A percentile compares a stretch with the other conserved stretches of the same genome.
Conservation (phyloP, 2,113 vertebrate genomes). For the Saccopteryx bilineata region DNA sequence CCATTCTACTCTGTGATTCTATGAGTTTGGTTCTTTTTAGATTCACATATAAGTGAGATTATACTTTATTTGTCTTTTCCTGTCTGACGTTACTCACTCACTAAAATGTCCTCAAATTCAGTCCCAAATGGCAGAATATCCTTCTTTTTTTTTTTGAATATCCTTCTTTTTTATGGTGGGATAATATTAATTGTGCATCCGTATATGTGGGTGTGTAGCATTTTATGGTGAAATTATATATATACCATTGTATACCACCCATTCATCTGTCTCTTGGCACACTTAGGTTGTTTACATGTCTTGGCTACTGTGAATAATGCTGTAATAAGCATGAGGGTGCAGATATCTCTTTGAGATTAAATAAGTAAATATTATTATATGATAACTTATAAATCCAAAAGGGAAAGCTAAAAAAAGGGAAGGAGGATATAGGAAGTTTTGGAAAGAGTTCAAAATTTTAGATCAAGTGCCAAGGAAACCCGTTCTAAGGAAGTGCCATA, state of each 20-base stretch:
- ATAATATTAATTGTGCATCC: too few relatives aligned
- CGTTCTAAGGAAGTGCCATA: background rate
- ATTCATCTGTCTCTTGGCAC: too few relatives aligned
- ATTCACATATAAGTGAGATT: background rate
- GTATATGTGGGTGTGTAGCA: background rate
- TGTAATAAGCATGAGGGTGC: background rate
- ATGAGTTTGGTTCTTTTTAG: background rate
- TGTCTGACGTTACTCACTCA: too few relatives aligned
- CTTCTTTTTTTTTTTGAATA: too few relatives aligned
- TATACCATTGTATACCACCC: too few relatives aligned
- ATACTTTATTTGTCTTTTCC: too few relatives aligned
- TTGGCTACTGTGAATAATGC: background rate
- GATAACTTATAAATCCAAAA: background rate
- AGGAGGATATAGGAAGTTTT: background rate
- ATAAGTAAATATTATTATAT: background rate
- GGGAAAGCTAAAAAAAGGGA: background rate
- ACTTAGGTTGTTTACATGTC: too few relatives aligned
- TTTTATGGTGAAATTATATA: too few relatives aligned
- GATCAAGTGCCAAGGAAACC: background rate
- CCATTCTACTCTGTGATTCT: background rate
- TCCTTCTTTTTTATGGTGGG: background rate
- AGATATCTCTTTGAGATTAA: background rate
- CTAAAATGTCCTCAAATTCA: background rate
- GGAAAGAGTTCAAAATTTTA: slow-evolving; percentile 10
- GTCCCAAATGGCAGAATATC: background rate